phyloP scores from a whole-genome alignment of 2,888 invertebrate species.

The Hypsopygia costalis region DNA sequence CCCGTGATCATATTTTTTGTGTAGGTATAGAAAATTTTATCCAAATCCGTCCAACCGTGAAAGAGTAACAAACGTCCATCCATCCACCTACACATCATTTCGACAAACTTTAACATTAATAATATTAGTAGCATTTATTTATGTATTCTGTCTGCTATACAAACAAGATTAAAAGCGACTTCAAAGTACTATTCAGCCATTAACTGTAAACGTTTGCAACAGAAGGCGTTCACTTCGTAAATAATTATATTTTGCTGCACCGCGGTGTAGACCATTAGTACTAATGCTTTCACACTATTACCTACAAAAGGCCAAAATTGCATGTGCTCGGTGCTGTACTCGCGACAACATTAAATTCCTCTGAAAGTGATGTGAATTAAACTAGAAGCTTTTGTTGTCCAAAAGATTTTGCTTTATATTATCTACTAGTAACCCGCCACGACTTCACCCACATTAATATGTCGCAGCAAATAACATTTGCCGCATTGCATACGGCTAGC shows the following conservation, averaged over 20 bases:
- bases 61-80: too few relatives aligned
- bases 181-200: neutral
- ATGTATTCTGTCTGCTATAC: too few relatives aligned
- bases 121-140: too few relatives aligned
- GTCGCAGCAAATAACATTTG: too few relatives aligned
- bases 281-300: slow-evolving; percentile 3
- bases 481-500: too few relatives aligned
- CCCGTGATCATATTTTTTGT: too few relatives aligned
- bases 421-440: too few relatives aligned
- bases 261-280: slow-evolving; percentile 1
- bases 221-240: neutral
- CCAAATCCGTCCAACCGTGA: too few relatives aligned
- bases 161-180: neutral
- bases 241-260: neutral
- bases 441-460: too few relatives aligned
- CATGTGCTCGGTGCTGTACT: neutral
- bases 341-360: neutral
- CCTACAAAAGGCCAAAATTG: slow-evolving; percentile 1
- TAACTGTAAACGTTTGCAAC: neutral
- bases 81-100: too few relatives aligned
- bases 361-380: neutral
- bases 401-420: slow-evolving; percentile 4
- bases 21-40: too few relatives aligned
- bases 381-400: slow-evolving; percentile 2
- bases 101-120: too few relatives aligned